Evolutionary conservation across 1,140 invertebrate genomes (phyloP).

Genomic region (Euglossa dilemma): DNA sequence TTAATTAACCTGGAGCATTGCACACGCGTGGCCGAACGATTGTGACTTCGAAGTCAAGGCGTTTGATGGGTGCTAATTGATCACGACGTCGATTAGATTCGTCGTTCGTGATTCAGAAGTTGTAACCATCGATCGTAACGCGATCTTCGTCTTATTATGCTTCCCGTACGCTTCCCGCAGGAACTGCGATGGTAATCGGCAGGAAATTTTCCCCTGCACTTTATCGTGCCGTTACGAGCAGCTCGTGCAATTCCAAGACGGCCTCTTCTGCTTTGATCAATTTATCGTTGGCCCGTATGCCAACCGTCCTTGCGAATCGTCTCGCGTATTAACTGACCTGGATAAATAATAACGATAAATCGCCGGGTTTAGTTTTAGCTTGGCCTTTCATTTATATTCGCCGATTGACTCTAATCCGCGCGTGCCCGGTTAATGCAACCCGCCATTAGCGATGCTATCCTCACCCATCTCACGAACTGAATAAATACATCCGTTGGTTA

Average conservation of each 20-base stretch:
- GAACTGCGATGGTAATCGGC: too few species aligned
- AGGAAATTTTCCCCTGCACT: too few species aligned
- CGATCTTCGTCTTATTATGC: too few species aligned
- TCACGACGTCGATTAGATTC: background rate
- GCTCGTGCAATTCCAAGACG: background rate
- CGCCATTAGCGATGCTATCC: background rate
- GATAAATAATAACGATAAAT: constrained; percentile 27
- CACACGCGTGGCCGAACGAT: too few species aligned
- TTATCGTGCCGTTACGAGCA: background rate
- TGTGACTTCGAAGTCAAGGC: background rate
- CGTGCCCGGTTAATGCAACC: background rate
- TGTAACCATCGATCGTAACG: too few species aligned
- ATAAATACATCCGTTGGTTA: background rate
- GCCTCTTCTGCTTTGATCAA: background rate
- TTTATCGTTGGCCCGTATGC: background rate
- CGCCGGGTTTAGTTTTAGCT: background rate
- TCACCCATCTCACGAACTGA: background rate
- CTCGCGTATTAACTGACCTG: constrained; percentile 37
- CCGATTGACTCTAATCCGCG: constrained; percentile 4
- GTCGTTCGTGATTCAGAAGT: background rate
- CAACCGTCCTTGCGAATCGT: constrained; percentile 25
- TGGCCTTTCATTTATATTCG: constrained; percentile 39
- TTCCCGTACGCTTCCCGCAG: too few species aligned
- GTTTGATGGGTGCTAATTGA: background rate
- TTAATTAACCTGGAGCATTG: background rate